Base-by-base conservation (phyloP, 2,113 vertebrate species). In the Perognathus longimembris region DNA sequence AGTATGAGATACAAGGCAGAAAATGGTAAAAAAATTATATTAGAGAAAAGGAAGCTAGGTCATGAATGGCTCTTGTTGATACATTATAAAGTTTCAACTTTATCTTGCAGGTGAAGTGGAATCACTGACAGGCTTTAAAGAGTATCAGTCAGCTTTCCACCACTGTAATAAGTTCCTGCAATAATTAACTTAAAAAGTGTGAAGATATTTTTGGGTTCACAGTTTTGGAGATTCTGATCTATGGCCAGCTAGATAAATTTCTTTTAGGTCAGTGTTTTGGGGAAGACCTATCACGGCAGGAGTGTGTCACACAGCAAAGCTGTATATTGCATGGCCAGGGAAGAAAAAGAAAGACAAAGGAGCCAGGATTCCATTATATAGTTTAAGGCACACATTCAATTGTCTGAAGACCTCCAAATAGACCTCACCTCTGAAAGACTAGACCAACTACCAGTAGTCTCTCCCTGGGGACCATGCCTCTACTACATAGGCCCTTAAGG, bases 61-160 rank as follows among this genome's bases (percentile, higher is more conserved):
- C 32, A 74, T 64, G 26, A 59, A 40, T 36, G 22, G 45, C 42
- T 28, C 73, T 87, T 28, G 30, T 12, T 20, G 17, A 38, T 34
- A 32, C 50, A 11, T 89, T 85, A 61, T 75, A 74, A 78, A 84
- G 22, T 45, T 67, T 50, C 26, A 85, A 54, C 74, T 84, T 94
- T 45, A 81, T 87, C 50, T n/a, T 70, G 28, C 36, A 86, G 26
- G 59, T 20, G 28, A 74, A 81, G 26, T 36, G 75, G 18, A 80
- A 67, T 32, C 34, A 24, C 42, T 42, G 30, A 89, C 20, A 70
- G 45, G 50, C 50, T 79, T 70, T 42, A 80, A 45, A 36, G 36
- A 80, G 36, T 36, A 4, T 83, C 12, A 42, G 69, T 70, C 18
- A 64, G 20, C 30, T 32, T 81, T 45, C 38, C 5, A 66, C 66